Evolutionary conservation across 1,140 invertebrate genomes (phyloP).

Genomic region (Drosophila virilis): DNA sequence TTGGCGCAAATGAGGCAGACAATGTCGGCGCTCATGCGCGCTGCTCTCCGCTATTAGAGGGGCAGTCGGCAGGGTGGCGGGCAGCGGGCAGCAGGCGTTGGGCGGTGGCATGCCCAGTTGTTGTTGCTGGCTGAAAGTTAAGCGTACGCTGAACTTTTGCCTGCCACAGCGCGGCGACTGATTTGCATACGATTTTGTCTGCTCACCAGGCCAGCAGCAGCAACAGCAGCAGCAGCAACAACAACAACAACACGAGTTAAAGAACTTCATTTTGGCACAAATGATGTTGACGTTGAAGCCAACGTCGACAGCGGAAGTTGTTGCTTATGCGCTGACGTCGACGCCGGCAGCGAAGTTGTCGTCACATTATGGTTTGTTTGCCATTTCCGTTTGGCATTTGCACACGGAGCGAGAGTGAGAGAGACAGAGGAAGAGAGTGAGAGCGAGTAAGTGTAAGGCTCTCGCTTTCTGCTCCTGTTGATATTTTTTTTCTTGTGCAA

Average conservation of each 20-base stretch:
- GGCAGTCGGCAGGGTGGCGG: not conserved
- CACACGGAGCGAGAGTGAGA: constrained; percentile 53
- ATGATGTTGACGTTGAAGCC: constrained; percentile 53
- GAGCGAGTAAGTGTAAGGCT: not conserved
- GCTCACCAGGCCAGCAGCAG: constrained; percentile 46
- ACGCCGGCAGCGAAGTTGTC: constrained; percentile 50
- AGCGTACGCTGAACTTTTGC: constrained; percentile 82
- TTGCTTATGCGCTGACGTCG: constrained; percentile 54
- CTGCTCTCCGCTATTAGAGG: constrained; percentile 24
- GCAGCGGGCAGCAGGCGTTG: constrained; percentile 15
- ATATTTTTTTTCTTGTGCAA: constrained; percentile 63
- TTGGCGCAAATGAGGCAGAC: constrained; percentile 82
- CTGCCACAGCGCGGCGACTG: constrained; percentile 59
- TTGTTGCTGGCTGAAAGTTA: constrained; percentile 64
- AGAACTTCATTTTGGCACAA: constrained; percentile 67
- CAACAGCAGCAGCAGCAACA: constrained; percentile 16
- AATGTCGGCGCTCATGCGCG: constrained; percentile 81
- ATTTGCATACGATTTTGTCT: constrained; percentile 83
- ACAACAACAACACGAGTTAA: constrained; percentile 7
- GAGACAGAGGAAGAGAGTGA: not conserved
- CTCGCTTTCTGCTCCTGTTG: constrained; percentile 54
- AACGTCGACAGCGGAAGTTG: constrained; percentile 65
- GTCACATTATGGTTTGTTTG: constrained; percentile 83
- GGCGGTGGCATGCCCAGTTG: constrained; percentile 37
- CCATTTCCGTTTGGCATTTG: constrained; percentile 81